phyloP scores from a whole-genome alignment of 2,113 vertebrate genomes.

The Pachyramphus minor region DNA sequence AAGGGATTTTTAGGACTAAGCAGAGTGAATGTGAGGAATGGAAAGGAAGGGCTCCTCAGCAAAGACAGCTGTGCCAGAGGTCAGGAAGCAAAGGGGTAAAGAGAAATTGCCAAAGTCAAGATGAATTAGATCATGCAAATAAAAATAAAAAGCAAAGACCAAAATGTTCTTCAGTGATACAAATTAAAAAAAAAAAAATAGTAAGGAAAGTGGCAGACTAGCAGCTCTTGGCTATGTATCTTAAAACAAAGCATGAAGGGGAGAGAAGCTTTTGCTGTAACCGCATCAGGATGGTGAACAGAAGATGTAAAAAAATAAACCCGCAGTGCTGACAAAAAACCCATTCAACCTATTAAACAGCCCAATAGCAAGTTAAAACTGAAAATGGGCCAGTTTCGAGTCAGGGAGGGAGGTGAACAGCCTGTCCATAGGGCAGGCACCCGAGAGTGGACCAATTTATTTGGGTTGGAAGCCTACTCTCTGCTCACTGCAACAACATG shows the following conservation, averaged over 20 bases:
- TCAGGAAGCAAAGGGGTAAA: conserved; percentile 23
- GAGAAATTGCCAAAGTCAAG: conserved; percentile 5
- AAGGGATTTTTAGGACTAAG: not conserved
- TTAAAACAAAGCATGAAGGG: not conserved
- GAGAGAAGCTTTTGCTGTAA: not conserved
- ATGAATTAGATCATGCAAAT: conserved; percentile 14
- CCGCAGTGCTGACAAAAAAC: not conserved
- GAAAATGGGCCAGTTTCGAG: not conserved
- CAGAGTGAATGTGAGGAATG: not conserved
- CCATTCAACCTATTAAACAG: not conserved
- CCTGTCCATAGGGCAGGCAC: not conserved
- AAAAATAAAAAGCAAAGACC: conserved; percentile 8
- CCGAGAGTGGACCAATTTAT: not conserved
- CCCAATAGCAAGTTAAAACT: not conserved
- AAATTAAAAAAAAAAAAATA: not conserved
- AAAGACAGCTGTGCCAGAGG: not conserved
- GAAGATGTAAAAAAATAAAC: not conserved
- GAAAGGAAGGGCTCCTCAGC: not conserved
- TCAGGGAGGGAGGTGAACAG: not conserved
- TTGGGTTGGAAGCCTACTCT: not conserved
- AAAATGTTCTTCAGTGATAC: not conserved
- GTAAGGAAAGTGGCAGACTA: not conserved
- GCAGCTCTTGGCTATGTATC: not conserved
- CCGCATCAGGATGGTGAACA: not conserved
- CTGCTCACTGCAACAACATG: rapidly evolving